A percentile compares a stretch with the other conserved stretches of the same genome.
phyloP scores from a whole-genome alignment of 2,888 invertebrate species.

The Elaeidobius kamerunicus region DNA sequence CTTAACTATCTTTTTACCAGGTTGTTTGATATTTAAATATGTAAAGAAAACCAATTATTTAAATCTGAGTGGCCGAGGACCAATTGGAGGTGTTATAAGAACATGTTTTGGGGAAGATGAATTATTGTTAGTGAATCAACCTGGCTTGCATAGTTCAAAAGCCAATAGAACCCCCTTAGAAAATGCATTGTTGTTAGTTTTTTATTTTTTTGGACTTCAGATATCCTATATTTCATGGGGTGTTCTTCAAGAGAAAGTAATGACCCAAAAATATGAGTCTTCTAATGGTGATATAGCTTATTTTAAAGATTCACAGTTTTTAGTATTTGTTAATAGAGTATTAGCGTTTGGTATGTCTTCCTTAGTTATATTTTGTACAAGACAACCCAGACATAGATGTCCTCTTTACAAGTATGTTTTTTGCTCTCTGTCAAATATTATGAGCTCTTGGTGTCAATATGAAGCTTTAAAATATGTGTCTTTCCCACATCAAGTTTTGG shows the following conservation, averaged over 20 bases:
- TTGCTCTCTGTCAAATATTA: slow-evolving; percentile 94
- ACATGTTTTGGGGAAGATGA: slow-evolving; percentile 56
- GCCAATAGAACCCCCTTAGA: slow-evolving; percentile 52
- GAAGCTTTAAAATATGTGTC: slow-evolving; percentile 98
- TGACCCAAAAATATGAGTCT: slow-evolving; percentile 78
- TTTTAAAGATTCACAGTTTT: slow-evolving; percentile 94
- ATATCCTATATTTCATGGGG: slow-evolving; percentile 94
- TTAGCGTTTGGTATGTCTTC: slow-evolving; percentile 76
- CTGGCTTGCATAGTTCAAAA: slow-evolving; percentile 21
- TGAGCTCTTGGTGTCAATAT: slow-evolving; percentile 99
- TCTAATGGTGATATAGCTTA: slow-evolving; percentile 59
- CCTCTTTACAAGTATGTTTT: slow-evolving; percentile 94
- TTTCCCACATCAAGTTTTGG: slow-evolving; percentile 94
- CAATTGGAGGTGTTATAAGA: slow-evolving; percentile 50
- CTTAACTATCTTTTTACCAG: slow-evolving; percentile 83
- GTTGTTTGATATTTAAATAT: slow-evolving; percentile 78
- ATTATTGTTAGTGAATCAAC: slow-evolving; percentile 40
- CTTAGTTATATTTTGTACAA: slow-evolving; percentile 57
- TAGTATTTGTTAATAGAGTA: slow-evolving; percentile 93
- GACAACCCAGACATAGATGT: slow-evolving; percentile 70
- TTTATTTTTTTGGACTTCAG: slow-evolving; percentile 88
- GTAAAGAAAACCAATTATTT: slow-evolving; percentile 74
- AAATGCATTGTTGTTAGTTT: slow-evolving; percentile 60
- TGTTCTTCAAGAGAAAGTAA: slow-evolving; percentile 94
- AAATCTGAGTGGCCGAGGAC: slow-evolving; percentile 63